Conservation (phyloP, 35 echinoderm and acorn worm genomes). For the Acanthaster planci region DNA sequence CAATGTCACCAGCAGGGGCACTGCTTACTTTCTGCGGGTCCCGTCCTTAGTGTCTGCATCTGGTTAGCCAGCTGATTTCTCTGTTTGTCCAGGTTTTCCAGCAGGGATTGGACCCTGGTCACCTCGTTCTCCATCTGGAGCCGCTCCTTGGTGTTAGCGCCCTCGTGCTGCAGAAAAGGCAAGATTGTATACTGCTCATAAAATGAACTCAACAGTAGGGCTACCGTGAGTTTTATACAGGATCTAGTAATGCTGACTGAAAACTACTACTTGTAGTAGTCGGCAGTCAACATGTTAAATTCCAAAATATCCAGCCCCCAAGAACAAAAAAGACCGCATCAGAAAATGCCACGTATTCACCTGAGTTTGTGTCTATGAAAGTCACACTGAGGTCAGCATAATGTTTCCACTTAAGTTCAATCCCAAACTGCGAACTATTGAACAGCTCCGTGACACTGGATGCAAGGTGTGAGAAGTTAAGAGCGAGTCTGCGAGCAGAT, state of each 20-base stretch:
- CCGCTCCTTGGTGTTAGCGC: constrained; percentile 43
- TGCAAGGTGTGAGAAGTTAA: not conserved
- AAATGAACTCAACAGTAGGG: too few relatives aligned
- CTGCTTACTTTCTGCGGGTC: constrained; percentile 11
- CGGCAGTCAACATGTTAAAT: too few relatives aligned
- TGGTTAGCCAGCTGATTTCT: constrained; percentile 36
- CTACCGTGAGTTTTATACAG: too few relatives aligned
- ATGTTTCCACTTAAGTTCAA: not conserved
- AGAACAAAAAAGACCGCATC: too few relatives aligned
- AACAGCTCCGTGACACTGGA: not conserved
- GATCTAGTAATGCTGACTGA: too few relatives aligned
- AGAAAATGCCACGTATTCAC: too few relatives aligned
- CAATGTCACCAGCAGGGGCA: not conserved
- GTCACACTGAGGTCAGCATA: not conserved
- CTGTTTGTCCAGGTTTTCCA: constrained; percentile 59
- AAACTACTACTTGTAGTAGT: too few relatives aligned
- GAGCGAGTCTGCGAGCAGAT: not conserved
- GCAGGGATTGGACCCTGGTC: constrained; percentile 59
- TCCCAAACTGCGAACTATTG: not conserved
- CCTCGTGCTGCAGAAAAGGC: constrained; percentile 25
- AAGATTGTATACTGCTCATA: not conserved
- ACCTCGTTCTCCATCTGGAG: constrained; percentile 79
- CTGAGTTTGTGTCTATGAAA: too few relatives aligned
- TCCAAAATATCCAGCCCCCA: too few relatives aligned
- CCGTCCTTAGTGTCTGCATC: constrained; percentile 60